A percentile compares a stretch with the other conserved stretches of the same genome.
These are phyloP conservation scores for Nomada lathburiana DNA, from an alignment of 2,888 invertebrate species.

Conservation along the genomic window DNA sequence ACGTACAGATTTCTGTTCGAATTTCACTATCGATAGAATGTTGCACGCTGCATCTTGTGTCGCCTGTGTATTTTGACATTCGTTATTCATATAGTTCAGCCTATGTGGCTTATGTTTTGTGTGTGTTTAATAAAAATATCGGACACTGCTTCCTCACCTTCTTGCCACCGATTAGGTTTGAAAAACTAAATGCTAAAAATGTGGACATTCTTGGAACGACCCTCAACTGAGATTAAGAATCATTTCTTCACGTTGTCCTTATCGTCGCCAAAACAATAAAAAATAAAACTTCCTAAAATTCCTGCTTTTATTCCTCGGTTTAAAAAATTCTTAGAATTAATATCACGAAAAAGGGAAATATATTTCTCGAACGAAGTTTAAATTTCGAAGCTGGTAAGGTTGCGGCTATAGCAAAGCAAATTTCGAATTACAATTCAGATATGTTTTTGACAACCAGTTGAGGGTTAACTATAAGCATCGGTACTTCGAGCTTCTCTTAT, in stretches of 20 bases:
- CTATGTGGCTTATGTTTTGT: neutral
- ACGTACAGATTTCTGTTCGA: neutral
- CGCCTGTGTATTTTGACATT: neutral
- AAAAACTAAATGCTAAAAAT: neutral
- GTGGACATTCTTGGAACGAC: neutral
- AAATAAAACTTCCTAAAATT: too few species aligned
- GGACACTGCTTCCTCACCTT: conserved; percentile 37
- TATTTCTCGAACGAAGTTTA: too few species aligned
- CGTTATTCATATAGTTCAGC: conserved; percentile 30
- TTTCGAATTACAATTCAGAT: too few species aligned
- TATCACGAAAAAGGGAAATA: too few species aligned
- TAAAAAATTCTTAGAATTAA: too few species aligned
- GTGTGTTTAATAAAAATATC: conserved; percentile 43
- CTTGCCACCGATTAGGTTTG: conserved; percentile 2
- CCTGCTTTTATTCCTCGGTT: too few species aligned
- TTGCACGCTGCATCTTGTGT: neutral
- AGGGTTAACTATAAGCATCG: conserved; percentile 1
- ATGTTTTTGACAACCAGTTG: neutral
- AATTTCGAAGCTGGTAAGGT: too few species aligned
- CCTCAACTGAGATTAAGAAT: neutral
- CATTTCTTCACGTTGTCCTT: too few species aligned
- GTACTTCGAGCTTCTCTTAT: neutral
- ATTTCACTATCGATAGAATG: neutral
- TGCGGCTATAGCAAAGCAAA: too few species aligned
- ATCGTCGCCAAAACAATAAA: too few species aligned